Base-by-base conservation (phyloP, 1,140 invertebrate genomes). In the Goniozus legneri region DNA sequence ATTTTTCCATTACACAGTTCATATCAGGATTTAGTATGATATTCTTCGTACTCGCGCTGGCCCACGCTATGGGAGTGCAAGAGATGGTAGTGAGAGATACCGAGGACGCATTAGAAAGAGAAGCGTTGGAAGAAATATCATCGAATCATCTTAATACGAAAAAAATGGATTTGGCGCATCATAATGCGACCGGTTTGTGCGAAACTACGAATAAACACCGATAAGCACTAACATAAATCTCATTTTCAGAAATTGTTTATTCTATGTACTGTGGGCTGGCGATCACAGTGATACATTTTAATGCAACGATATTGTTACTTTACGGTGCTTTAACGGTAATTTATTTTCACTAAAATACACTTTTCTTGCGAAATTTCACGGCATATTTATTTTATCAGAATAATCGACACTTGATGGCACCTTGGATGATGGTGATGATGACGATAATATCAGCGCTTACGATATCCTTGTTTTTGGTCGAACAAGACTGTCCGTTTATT, bases 1-100 rank as follows among this genome's bases (percentile, higher is more conserved):
- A 19, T 41, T 13, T 16, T 32, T 27, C 12, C 12, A 33, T 13
- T 33, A 34, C 10, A 6, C 56, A 79, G 77, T 63, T 78, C 3
- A 57, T 72, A 36, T 77, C 75, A 0, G 68, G 69, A n/a, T 73
- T 77, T 24, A 64, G 66, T 30, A 65, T 78, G 50, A 69, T 74
- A 40, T 72, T 79, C 31, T 67, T 76, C 42, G 51, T 74, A 2
- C 54, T 79, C 27, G 75, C 71, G 13, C 42, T 77, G 36, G 63
- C 66, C 2, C 77, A 79, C 33, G 73, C 71, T 1, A 72, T 72
- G 40, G 69, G 73, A 16, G 76, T 78, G 18, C 67, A 72, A 35
- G 67, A 75, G 33, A 68, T 79, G 69, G 68, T 79, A 24, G 73
- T 68, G 13, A 73, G 73, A 34, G 77, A 79, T 27, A 77, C 74